Evolutionary conservation across 1,140 invertebrate genomes (phyloP).

Genomic region (Sycophaga agraensis): DNA sequence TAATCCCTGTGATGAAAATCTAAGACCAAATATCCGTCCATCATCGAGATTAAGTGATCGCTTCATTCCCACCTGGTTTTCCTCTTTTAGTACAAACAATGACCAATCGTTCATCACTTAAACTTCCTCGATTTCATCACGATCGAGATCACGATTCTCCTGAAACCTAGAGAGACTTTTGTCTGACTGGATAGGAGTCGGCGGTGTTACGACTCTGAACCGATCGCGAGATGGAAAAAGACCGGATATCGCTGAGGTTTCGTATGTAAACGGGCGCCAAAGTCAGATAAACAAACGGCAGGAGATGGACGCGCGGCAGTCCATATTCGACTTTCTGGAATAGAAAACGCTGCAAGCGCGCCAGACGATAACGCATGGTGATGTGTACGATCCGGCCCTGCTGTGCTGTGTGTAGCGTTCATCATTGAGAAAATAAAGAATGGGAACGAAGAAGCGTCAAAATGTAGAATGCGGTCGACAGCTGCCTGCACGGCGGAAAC

Average conservation of each 20-base stretch:
- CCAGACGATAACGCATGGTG: background rate
- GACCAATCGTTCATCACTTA: too few species aligned
- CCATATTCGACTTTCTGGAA: conserved; percentile 10
- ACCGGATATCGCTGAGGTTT: conserved; percentile 1
- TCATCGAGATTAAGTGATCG: too few species aligned
- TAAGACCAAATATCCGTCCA: too few species aligned
- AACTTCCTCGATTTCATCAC: too few species aligned
- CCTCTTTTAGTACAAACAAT: too few species aligned
- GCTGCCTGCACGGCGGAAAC: too few species aligned
- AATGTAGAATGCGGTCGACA: background rate
- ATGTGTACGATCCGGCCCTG: background rate
- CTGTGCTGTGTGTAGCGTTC: background rate
- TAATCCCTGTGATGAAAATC: too few species aligned
- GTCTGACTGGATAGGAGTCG: too few species aligned
- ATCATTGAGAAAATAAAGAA: conserved; percentile 10
- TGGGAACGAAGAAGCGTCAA: background rate
- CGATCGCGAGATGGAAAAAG: conserved; percentile 4
- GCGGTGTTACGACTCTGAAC: too few species aligned
- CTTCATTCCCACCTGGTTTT: too few species aligned
- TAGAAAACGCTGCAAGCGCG: background rate
- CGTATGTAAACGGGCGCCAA: background rate
- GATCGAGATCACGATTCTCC: too few species aligned
- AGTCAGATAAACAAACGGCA: conserved; percentile 18
- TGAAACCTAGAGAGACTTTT: too few species aligned
- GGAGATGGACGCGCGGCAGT: background rate